Conservation (phyloP, 2,888 invertebrate genomes). For the Timema cristinae region DNA sequence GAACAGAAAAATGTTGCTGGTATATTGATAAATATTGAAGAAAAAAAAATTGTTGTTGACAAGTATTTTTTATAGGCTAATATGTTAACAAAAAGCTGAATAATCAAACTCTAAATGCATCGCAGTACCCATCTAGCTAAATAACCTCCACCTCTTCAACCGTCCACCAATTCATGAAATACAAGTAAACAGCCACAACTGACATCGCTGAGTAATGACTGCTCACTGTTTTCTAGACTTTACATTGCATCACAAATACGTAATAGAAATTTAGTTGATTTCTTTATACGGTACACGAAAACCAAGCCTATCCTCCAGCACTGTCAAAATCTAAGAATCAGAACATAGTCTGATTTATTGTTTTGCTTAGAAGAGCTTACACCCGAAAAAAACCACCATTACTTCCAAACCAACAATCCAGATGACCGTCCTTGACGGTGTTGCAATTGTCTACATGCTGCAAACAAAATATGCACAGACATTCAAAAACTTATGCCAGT, state of each 20-base stretch:
- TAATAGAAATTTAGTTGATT: slow-evolving; percentile 15
- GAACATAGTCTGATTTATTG: slow-evolving; percentile 10
- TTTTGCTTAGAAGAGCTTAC: not conserved
- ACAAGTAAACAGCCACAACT: not conserved
- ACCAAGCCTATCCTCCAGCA: slow-evolving; percentile 6
- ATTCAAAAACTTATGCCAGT: slow-evolving; percentile 6
- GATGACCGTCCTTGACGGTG: not conserved
- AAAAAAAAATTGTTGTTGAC: not conserved
- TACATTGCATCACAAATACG: slow-evolving; percentile 1
- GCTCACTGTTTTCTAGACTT: not conserved
- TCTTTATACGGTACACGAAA: slow-evolving; percentile 15
- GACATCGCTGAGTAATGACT: not conserved
- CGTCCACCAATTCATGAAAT: not conserved
- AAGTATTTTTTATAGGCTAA: not conserved
- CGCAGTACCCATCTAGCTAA: not conserved
- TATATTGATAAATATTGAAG: not conserved
- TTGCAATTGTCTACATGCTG: slow-evolving; percentile 6
- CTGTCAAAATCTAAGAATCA: not conserved
- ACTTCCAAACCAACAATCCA: not conserved
- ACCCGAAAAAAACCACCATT: not conserved
- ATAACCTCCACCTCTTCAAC: not conserved
- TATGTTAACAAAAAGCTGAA: not conserved
- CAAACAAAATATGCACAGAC: not conserved
- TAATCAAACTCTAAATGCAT: not conserved
- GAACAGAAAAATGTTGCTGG: not conserved